Base-by-base conservation (phyloP, 1,140 invertebrate genomes). In the Lerema accius region DNA sequence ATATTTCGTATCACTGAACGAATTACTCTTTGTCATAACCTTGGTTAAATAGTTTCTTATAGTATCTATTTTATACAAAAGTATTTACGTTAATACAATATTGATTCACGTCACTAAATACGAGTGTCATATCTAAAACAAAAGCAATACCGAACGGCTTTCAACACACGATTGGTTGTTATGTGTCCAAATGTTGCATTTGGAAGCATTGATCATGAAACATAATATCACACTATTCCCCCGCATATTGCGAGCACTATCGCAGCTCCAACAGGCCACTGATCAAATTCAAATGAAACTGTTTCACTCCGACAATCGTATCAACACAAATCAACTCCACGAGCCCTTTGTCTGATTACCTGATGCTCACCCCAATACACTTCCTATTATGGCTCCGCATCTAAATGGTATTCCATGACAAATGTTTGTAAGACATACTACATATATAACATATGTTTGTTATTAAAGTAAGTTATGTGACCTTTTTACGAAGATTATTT, bases 221-320 rank as follows among this genome's bases (percentile, higher is more conserved):
- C 50, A 37, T 63, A 63, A 39, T 39, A 67, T 65, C 58, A 61
- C 58, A 61, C 50, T 32, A 64, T 55, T 60, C 55, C 63, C 61
- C 62, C 66, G 69, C 73, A 76, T 73, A 76, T 72, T 78, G 50
- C 66, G 75, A 78, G 77, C 79, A 80, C 65, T 89, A 89, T 89
- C 84, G 77, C 63, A 56, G 65, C 53, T 72, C 76, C 63, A 77
- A 84, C 85, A 85, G 86, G 73, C 78, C 67, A 85, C 70, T 86
- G 82, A 79, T 86, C 82, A 86, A 79, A 86, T 89, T 86, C 81
- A 86, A 86, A 89, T 86, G 80, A 74, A 80, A 86, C 78, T 81
- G 80, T 84, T 82, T 79, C 82, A 73, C 77, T 63, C 70, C 71
- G 65, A 86, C 82, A 86, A 86, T 89, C 80, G 71, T 89, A 89